phyloP scores from a whole-genome alignment of 2,113 vertebrate species.

The Paramormyrops kingsleyae region DNA sequence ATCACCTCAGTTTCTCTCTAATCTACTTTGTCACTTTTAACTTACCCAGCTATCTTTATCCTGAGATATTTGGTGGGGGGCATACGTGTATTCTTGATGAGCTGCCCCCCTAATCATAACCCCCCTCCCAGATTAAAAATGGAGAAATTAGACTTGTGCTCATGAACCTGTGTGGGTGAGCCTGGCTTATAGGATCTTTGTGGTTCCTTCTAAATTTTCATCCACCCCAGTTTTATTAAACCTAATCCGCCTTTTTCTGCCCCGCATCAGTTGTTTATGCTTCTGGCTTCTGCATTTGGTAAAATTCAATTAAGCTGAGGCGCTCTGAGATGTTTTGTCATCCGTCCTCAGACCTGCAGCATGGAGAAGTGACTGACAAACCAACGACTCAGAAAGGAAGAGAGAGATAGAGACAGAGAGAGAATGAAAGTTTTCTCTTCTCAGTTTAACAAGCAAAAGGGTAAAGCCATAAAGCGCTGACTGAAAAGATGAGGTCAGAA shows the following conservation, averaged over 20 bases:
- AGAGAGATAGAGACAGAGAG: not conserved
- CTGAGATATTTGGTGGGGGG: not conserved
- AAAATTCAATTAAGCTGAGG: not conserved
- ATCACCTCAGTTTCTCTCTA: not conserved
- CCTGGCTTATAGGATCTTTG: not conserved
- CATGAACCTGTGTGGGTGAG: not conserved
- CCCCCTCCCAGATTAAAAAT: constrained; percentile 10
- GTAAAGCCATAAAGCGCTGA: not conserved
- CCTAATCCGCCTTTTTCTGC: not conserved
- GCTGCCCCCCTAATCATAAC: not conserved
- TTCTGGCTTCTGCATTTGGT: not conserved
- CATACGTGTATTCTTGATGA: not conserved
- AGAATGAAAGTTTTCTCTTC: not conserved
- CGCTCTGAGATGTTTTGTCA: not conserved
- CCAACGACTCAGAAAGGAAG: not conserved
- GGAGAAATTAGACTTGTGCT: not conserved
- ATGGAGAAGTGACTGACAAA: not conserved
- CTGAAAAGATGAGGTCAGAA: not conserved
- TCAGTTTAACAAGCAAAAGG: not conserved
- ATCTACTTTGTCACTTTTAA: not conserved
- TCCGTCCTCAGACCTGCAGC: not conserved
- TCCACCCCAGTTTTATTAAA: not conserved
- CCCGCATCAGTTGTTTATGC: not conserved
- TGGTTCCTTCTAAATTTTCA: not conserved
- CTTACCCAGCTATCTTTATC: not conserved